phyloP scores from a whole-genome alignment of 2,113 vertebrate species.

The Ctenomys sociabilis region DNA sequence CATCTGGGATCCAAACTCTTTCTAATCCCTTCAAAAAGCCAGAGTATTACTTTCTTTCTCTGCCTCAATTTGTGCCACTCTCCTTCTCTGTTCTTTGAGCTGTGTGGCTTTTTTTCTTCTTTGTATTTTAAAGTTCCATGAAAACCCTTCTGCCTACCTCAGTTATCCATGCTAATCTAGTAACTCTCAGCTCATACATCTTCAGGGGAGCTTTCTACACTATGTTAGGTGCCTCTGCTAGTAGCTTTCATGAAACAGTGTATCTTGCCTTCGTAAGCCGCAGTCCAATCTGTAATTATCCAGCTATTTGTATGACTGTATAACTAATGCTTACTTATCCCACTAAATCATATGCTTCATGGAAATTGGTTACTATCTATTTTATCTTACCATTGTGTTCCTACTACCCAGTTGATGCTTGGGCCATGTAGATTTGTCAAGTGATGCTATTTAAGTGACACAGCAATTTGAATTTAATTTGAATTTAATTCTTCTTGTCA shows the following conservation, averaged over 20 bases:
- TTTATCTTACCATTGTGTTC: neutral
- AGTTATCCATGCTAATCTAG: neutral
- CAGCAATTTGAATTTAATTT: neutral
- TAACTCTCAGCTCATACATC: neutral
- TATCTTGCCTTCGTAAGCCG: neutral
- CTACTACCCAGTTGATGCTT: neutral
- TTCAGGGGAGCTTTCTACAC: conserved; percentile 10
- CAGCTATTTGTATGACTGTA: neutral
- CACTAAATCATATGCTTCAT: neutral
- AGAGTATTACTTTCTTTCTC: neutral
- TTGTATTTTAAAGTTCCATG: neutral
- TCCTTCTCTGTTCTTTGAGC: neutral
- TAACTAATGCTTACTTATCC: neutral
- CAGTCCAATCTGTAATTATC: neutral
- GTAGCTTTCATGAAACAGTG: neutral
- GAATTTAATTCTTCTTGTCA: neutral
- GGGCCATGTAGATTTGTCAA: neutral
- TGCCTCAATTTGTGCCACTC: neutral
- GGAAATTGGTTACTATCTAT: neutral
- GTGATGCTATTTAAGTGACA: neutral
- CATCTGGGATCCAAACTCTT: neutral
- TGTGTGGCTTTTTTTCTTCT: neutral
- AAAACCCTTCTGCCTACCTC: neutral
- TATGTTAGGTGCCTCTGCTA: neutral
- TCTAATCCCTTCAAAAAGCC: neutral